phyloP scores from a whole-genome alignment of 2,888 invertebrate genomes.

The Villa cingulata region DNA sequence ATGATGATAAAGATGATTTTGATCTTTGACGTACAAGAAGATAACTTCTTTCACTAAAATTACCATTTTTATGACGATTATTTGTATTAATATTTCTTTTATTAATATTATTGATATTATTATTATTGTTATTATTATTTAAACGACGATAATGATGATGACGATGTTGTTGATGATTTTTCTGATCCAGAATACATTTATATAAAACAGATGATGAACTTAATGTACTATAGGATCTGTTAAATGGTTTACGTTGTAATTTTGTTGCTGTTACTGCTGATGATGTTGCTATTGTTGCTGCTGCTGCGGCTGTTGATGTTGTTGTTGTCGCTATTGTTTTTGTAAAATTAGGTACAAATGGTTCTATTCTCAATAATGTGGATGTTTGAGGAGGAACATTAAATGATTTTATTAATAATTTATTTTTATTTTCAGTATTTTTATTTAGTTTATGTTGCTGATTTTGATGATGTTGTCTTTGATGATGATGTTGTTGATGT shows the following conservation, averaged over 20 bases:
- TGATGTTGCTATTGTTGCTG: background rate
- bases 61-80: too few species aligned
- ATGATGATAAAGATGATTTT: conserved; percentile 18
- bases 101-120: too few species aligned
- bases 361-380: conserved; percentile 34
- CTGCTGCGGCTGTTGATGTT: conserved; percentile 2
- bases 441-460: too few species aligned
- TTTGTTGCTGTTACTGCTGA: background rate
- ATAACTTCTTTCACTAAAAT: background rate
- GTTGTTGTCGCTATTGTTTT: conserved; percentile 2
- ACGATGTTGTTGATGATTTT: conserved; percentile 7
- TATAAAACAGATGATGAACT: conserved; percentile 17
- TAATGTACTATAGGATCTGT: conserved; percentile 35
- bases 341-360: conserved; percentile 33
- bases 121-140: too few species aligned
- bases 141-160: too few species aligned
- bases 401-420: conserved; percentile 1
- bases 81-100: too few species aligned
- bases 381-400: conserved; percentile 31
- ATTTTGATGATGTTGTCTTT: background rate
- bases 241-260: conserved; percentile 26
- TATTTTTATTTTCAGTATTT: background rate
- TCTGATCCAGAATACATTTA: conserved; percentile 21
- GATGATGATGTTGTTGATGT: background rate
- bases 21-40: conserved; percentile 10